Evolutionary conservation across 2,797 vertebrate species (phyloP).

Genomic region (Alfaro cultratus): DNA sequence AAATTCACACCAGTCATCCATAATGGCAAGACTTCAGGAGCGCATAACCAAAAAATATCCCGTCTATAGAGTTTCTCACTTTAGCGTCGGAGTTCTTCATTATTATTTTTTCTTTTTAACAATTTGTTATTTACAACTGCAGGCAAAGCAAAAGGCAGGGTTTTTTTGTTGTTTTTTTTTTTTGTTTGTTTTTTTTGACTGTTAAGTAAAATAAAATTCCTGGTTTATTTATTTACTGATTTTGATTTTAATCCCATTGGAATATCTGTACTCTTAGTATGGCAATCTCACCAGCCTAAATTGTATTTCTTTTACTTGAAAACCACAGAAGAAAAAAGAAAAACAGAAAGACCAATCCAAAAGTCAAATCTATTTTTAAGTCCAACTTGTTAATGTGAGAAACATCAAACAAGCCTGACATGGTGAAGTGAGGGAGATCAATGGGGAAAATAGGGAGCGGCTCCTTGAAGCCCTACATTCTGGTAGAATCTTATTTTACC

Average conservation of each 20-base stretch:
- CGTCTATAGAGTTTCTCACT: too few relatives aligned
- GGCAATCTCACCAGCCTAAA: neutral
- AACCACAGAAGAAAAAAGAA: slow-evolving; percentile 17
- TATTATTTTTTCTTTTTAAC: too few relatives aligned
- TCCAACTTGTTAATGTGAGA: slow-evolving; percentile 33
- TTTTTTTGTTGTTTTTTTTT: neutral
- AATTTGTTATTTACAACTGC: neutral
- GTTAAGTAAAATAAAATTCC: neutral
- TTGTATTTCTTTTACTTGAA: slow-evolving; percentile 6
- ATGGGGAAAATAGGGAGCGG: neutral
- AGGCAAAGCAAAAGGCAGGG: neutral
- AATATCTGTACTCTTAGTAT: neutral
- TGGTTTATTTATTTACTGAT: neutral
- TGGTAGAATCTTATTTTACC: slow-evolving; percentile 24
- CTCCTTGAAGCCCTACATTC: slow-evolving; percentile 2
- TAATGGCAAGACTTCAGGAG: neutral
- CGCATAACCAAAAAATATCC: neutral
- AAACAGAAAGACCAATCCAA: slow-evolving; percentile 19
- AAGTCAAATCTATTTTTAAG: slow-evolving; percentile 47
- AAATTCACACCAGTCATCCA: neutral
- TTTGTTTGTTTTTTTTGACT: too few relatives aligned
- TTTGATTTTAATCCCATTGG: neutral
- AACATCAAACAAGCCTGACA: slow-evolving; percentile 25
- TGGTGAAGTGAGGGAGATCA: neutral
- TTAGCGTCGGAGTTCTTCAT: too few relatives aligned